Percentiles rank a stretch among this genome's conserved stretches.
Conservation (phyloP, 1,140 invertebrate species). For the Aphelenchoides fujianensis region DNA sequence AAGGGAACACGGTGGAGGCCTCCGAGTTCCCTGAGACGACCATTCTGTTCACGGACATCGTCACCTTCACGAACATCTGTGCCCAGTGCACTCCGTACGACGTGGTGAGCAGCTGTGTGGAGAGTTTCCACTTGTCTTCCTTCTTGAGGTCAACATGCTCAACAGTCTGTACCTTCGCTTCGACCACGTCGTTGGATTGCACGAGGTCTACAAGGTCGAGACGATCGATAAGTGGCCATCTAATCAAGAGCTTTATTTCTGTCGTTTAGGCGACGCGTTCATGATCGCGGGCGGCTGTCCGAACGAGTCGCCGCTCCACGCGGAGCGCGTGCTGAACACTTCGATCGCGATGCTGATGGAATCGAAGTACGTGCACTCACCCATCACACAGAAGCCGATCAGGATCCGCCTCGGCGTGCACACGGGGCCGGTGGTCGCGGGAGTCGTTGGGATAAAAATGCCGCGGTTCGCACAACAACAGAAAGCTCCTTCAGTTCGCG, state of each 20-base stretch:
- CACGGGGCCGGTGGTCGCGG: constrained; percentile 62
- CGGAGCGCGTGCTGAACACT: constrained; percentile 55
- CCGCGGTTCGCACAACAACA: too few species aligned
- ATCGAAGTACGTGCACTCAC: constrained; percentile 46
- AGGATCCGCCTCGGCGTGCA: constrained; percentile 51
- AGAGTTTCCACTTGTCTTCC: too few species aligned
- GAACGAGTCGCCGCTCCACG: constrained; percentile 49
- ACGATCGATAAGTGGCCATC: constrained; percentile 48
- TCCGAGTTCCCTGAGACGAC: constrained; percentile 64
- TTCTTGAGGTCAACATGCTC: too few species aligned
- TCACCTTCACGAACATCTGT: constrained; percentile 66
- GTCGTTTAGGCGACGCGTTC: constrained; percentile 52
- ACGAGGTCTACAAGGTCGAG: constrained; percentile 62
- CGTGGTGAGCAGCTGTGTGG: constrained; percentile 64
- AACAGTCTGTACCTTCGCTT: too few species aligned
- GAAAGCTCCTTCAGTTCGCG: too few species aligned
- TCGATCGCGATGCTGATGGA: constrained; percentile 57
- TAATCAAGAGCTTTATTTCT: too few species aligned
- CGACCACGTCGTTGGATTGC: too few species aligned
- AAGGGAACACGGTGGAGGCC: constrained; percentile 63
- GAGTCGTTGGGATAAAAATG: constrained; percentile 67
- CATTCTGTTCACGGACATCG: constrained; percentile 65
- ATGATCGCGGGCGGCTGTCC: constrained; percentile 62
- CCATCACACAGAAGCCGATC: constrained; percentile 49
- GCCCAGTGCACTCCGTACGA: constrained; percentile 64